Percentiles rank a stretch among this genome's conserved stretches.
These are phyloP conservation scores for Hofmannophila pseudospretella DNA, from an alignment of 2,888 invertebrate species.

Conservation along the genomic window DNA sequence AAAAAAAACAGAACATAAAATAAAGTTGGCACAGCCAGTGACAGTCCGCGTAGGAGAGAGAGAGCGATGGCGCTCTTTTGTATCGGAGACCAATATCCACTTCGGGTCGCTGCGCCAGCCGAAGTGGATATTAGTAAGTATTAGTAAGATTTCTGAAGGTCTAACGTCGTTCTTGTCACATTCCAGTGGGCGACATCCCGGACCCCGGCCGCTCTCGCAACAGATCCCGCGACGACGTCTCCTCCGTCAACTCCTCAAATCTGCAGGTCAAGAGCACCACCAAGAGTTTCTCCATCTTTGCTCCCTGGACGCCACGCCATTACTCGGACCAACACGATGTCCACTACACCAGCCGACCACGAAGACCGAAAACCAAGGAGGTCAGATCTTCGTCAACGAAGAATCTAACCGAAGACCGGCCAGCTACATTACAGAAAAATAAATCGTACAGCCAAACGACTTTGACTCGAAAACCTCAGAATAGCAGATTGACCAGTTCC, in stretches of 20 bases:
- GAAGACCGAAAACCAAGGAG: conserved; percentile 54
- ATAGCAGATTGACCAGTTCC: conserved; percentile 53
- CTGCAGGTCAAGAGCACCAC: conserved; percentile 85
- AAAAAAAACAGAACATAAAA: too few relatives aligned
- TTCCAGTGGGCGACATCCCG: conserved; percentile 88
- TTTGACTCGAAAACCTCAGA: conserved; percentile 49
- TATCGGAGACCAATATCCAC: too few relatives aligned
- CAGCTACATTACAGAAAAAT: conserved; percentile 62
- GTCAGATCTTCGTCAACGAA: conserved; percentile 65
- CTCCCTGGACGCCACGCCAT: conserved; percentile 90
- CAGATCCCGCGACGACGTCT: conserved; percentile 87
- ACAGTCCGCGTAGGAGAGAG: too few relatives aligned
- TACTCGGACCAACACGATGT: conserved; percentile 86
- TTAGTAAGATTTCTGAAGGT: too few relatives aligned
- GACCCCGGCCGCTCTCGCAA: conserved; percentile 81
- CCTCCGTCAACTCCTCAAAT: conserved; percentile 80
- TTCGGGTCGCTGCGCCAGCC: too few relatives aligned
- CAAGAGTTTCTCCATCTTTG: conserved; percentile 88
- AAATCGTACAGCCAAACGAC: conserved; percentile 69
- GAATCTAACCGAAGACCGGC: conserved; percentile 43
- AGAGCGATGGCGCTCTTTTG: too few relatives aligned
- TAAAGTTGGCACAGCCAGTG: too few relatives aligned
- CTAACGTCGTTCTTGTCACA: not conserved
- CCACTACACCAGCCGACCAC: conserved; percentile 84
- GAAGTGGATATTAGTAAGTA: too few relatives aligned